These are phyloP conservation scores for Echinops telfairi DNA, from an alignment of 2,113 vertebrate genomes.

Conservation along the genomic window DNA sequence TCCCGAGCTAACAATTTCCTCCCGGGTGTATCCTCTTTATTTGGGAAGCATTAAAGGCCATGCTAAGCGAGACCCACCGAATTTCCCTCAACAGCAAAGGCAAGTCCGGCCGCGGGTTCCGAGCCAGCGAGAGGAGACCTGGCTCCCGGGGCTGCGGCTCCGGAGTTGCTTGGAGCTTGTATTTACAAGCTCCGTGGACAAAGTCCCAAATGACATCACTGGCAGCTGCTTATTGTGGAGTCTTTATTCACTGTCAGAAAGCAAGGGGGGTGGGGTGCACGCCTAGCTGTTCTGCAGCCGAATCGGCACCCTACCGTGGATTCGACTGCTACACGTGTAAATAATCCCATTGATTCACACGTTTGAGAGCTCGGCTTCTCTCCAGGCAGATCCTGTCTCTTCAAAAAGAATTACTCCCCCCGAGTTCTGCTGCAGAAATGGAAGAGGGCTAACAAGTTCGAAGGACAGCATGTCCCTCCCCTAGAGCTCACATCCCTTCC, in stretches of 20 bases:
- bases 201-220: constrained; percentile 92
- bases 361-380: constrained; percentile 73
- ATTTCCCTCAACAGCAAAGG: constrained; percentile 81
- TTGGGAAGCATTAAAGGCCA: constrained; percentile 83
- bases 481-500: not conserved
- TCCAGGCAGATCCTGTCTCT: constrained; percentile 73
- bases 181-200: constrained; percentile 91
- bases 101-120: constrained; percentile 78
- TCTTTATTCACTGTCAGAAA: constrained; percentile 92
- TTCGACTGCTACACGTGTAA: constrained; percentile 77
- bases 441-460: not conserved
- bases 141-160: constrained; percentile 79
- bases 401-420: constrained; percentile 74
- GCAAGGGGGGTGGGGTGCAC: constrained; percentile 74
- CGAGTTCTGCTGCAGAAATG: not conserved
- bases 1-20: constrained; percentile 84
- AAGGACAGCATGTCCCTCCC: rapidly evolving
- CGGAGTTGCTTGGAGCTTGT: constrained; percentile 88
- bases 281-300: constrained; percentile 85
- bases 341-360: constrained; percentile 84
- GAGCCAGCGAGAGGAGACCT: constrained; percentile 85
- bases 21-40: constrained; percentile 85
- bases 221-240: constrained; percentile 92
- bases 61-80: constrained; percentile 75
- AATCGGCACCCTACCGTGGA: constrained; percentile 82